phyloP scores from a whole-genome alignment of 2,888 invertebrate genomes.

The Tenthredo mesomela region DNA sequence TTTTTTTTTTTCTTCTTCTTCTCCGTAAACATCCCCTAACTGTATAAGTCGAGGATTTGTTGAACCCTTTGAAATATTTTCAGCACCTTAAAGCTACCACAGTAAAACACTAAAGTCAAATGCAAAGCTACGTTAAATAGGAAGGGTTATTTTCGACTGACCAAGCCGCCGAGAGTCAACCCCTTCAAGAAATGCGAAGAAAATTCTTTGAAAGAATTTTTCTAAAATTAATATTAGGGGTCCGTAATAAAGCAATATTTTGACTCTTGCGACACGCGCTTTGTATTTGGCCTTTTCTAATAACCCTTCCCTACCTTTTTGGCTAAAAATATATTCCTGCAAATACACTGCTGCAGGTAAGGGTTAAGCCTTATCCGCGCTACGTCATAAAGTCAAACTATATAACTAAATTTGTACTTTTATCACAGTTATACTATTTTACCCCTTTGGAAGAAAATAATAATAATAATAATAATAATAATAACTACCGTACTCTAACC shows the following conservation, averaged over 20 bases:
- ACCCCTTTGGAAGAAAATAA: conserved; percentile 48
- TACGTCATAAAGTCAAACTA: conserved; percentile 65
- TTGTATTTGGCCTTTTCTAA: not conserved
- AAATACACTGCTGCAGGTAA: conserved; percentile 57
- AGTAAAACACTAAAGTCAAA: conserved; percentile 69
- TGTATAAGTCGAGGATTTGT: conserved; percentile 56
- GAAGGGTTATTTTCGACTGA: conserved; percentile 36
- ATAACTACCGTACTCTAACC: conserved; percentile 70
- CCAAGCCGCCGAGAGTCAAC: conserved; percentile 56
- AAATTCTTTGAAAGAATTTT: conserved; percentile 60
- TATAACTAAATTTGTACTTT: conserved; percentile 70
- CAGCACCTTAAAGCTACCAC: conserved; percentile 9
- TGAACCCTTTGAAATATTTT: conserved; percentile 50
- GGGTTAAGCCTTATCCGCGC: conserved; percentile 66
- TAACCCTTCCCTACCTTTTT: conserved; percentile 65
- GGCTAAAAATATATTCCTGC: conserved; percentile 33
- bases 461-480: conserved; percentile 65
- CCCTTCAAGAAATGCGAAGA: conserved; percentile 59
- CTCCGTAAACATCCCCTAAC: conserved; percentile 37
- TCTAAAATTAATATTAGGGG: conserved; percentile 61
- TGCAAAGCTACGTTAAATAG: conserved; percentile 56
- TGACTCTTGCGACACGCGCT: conserved; percentile 64
- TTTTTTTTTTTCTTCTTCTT: not conserved
- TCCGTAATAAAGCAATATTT: conserved; percentile 75
- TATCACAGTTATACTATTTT: conserved; percentile 65